These are phyloP conservation scores for Poecilia gillii DNA, from an alignment of 2,797 vertebrate genomes.

Conservation along the genomic window DNA sequence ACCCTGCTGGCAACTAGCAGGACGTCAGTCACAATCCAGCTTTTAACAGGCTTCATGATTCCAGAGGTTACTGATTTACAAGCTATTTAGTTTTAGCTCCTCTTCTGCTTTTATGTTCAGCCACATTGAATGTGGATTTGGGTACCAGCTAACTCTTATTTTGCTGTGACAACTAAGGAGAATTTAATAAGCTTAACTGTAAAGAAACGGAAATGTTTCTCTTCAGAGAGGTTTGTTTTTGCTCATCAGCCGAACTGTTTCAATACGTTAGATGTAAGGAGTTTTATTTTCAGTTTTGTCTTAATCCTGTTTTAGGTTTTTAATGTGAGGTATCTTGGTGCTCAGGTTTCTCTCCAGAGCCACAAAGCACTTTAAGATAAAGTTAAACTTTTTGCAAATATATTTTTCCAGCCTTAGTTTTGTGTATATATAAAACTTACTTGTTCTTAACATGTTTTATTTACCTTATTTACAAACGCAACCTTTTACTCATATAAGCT, in stretches of 20 bases:
- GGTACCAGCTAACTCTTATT: not conserved
- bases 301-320: constrained; percentile 25
- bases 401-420: constrained; percentile 47
- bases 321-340: constrained; percentile 35
- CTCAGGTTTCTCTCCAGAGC: constrained; percentile 50
- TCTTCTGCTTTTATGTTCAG: constrained; percentile 18
- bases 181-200: not conserved
- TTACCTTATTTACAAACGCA: constrained; percentile 42
- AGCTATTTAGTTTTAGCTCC: constrained; percentile 2
- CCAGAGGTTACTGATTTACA: constrained; percentile 2
- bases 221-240: constrained; percentile 28
- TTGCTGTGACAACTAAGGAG: not conserved
- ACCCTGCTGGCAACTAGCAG: constrained; percentile 64
- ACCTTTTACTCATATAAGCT: constrained; percentile 54
- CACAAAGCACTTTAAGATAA: constrained; percentile 75
- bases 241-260: constrained; percentile 1
- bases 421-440: constrained; percentile 42
- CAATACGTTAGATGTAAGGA: not conserved
- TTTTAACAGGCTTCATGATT: not conserved
- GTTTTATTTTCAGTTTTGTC: constrained; percentile 1
- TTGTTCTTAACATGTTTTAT: constrained; percentile 45
- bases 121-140: constrained; percentile 22
- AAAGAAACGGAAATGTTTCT: constrained; percentile 18
- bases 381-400: constrained; percentile 23
- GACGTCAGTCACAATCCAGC: constrained; percentile 2